Evolutionary conservation across 2,797 vertebrate genomes (phyloP), one percentile per base, ranked within the genome.

Genomic region (Paratrypauchen microcephalus): DNA sequence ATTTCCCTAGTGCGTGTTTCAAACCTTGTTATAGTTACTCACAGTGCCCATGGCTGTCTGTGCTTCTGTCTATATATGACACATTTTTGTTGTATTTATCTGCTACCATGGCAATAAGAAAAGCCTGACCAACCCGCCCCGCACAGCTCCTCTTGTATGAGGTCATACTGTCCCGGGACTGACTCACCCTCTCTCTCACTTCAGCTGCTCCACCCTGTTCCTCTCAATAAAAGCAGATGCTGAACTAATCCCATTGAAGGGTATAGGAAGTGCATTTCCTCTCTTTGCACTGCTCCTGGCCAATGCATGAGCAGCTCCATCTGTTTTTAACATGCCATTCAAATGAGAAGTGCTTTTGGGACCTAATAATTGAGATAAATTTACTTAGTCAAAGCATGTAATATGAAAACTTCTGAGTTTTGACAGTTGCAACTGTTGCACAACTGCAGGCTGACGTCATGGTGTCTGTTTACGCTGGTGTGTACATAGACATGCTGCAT

Each of bases 91-190:
- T 86, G 71, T 90, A 86, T 87, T 89, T 84, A 76, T 78, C 61
- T 69, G 90, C 82, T 88, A 90, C 87, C 89, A 92, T 92, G 87
- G 91, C 83, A 89, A 92, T 81, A 74, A 77, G 71, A 82, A 81
- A 77, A 76, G 89, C 75, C 73, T 89, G 86, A 87, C 81, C 75
- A 77, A 82, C 88, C 89, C 69, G 87, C 85, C 80, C 76, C 68
- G 81, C 83, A 82, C 79, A 82, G 86, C 86, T 88, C 83, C 74
- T 80, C 85, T 83, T 68, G 73, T 81, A 89, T 94, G 93, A 93
- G 87, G 86, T 94, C 92, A 93, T 93, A 81, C 74, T 81, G 75
- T 88, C 86, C 86, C 84, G 65, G 83, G 87, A 77, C 79, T 86
- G 78, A 87, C 82, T 87, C 83, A 85, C 84, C 79, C 83, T 77